phyloP scores from a whole-genome alignment of 2,113 vertebrate genomes.

The Nestor notabilis region DNA sequence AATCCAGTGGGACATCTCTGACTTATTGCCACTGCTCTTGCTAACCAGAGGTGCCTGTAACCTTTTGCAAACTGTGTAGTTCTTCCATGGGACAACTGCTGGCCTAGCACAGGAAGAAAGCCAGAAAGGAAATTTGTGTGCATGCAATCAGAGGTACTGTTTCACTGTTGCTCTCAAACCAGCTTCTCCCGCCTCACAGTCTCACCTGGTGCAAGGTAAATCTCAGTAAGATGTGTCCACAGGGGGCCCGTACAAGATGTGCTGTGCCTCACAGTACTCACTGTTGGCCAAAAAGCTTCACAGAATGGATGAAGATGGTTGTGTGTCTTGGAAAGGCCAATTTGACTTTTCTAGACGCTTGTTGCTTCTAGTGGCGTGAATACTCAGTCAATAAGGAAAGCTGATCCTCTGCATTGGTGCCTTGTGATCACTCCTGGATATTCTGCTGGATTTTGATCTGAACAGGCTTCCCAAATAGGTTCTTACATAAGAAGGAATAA shows the following conservation, averaged over 20 bases:
- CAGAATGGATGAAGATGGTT: neutral
- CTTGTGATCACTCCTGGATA: neutral
- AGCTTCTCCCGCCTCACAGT: neutral
- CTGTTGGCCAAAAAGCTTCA: neutral
- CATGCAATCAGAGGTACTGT: neutral
- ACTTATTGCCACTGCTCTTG: neutral
- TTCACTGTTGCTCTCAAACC: neutral
- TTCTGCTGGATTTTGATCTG: neutral
- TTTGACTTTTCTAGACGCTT: neutral
- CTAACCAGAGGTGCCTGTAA: neutral
- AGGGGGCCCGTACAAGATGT: neutral
- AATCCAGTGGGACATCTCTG: neutral
- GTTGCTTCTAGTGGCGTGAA: neutral
- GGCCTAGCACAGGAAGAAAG: neutral
- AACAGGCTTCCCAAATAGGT: neutral
- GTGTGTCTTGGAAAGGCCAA: neutral
- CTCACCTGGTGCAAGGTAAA: neutral
- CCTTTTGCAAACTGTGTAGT: neutral
- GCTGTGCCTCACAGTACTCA: fast-evolving
- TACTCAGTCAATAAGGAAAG: neutral
- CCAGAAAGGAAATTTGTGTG: neutral
- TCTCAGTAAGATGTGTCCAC: neutral
- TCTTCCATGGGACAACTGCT: neutral
- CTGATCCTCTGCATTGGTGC: neutral
- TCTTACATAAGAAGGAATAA: neutral